These are phyloP conservation scores for Chloropsis hardwickii DNA, from an alignment of 2,113 vertebrate species.

Conservation along the genomic window DNA sequence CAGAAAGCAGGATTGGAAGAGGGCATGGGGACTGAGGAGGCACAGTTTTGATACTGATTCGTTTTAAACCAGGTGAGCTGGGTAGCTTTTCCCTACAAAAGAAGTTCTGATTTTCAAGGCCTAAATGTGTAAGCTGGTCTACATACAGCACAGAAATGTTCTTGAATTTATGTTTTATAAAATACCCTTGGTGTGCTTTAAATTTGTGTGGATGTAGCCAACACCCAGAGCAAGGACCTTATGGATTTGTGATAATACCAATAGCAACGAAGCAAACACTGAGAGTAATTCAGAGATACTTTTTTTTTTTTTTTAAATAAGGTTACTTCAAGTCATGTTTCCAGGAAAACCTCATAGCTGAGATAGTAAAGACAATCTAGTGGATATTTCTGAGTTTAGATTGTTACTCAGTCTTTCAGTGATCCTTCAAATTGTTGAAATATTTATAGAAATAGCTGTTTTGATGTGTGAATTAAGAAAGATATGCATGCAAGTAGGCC, in stretches of 20 bases:
- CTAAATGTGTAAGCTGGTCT: background rate
- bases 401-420: background rate
- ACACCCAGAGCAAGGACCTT: background rate
- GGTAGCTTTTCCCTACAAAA: background rate
- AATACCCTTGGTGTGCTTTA: background rate
- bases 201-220: background rate
- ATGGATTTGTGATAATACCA: background rate
- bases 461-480: background rate
- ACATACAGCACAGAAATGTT: background rate
- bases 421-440: background rate
- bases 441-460: background rate
- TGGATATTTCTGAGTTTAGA: background rate
- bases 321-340: background rate
- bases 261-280: background rate
- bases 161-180: background rate
- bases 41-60: background rate
- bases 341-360: background rate
- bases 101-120: background rate
- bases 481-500: background rate
- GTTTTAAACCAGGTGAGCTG: background rate
- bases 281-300: background rate
- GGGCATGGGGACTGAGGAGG: accelerated
- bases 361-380: background rate
- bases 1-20: background rate
- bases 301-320: background rate